Evolutionary conservation across 1,140 invertebrate species (phyloP), one percentile per base, ranked within the genome.

Genomic region (Zaprionus taronus): DNA sequence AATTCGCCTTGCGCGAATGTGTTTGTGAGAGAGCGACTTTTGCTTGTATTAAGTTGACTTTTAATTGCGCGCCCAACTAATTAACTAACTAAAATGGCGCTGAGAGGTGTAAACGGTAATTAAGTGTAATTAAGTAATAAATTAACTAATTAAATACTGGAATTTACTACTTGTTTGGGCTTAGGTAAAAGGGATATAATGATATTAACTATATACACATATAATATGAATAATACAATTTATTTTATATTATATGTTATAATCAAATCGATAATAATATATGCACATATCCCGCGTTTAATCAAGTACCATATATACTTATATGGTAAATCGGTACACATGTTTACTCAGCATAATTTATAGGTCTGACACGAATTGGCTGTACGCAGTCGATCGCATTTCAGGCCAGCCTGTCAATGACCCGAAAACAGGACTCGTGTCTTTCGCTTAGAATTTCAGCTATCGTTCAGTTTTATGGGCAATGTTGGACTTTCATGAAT

Each of bases 361-460:
- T 17, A 17, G 41, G n/a, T 47, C 41, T n/a, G 41, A 47, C 41
- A 47, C 41, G 81, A 84, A 20, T 7, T 7, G 47, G 2, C 2
- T 49, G 47, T 22, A 51, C 47, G 9, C 47, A 22, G 17, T 51
- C 11, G 11, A 17, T 49, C 17, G 44, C 17, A 20, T 51, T 51
- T 51, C 47, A 51, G 47, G 17, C 47, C 47, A 36, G 44, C 63
- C 62, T 72, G 85, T 90, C 85, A 85, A 80, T 90, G 85, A 90
- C 85, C 80, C 12, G 20, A 67, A 68, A 70, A 85, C 85, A 90
- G 85, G 85, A 90, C 77, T 85, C 81, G 78, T 81, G 85, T 85
- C 79, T 84, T 69, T 76, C 53, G 28, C 57, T 87, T 90, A 85
- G 85, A 90, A 90, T 90, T 85, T 90, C 57, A 77, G 81, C 79